Conservation (phyloP, 2,113 vertebrate species). For the Pimephales promelas region DNA sequence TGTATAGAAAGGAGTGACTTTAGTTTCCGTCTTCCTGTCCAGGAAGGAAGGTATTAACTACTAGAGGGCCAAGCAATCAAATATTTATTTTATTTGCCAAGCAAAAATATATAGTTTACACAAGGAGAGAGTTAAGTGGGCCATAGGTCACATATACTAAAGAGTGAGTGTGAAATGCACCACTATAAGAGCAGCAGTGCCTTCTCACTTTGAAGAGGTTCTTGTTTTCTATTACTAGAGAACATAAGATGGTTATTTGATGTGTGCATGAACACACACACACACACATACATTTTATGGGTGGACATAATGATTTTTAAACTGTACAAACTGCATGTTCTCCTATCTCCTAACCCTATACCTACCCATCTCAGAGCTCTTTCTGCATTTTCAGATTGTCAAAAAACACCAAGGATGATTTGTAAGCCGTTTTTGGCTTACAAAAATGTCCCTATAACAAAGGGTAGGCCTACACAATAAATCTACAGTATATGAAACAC, state of each 20-base stretch:
- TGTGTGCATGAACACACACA: too few species aligned
- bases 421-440: too few species aligned
- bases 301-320: too few species aligned
- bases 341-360: too few species aligned
- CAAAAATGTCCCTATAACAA: too few species aligned
- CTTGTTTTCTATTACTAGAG: not conserved
- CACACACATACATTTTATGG: too few species aligned
- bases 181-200: not conserved
- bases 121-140: slow-evolving; percentile 3
- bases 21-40: not conserved
- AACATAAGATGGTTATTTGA: not conserved
- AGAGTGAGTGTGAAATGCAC: not conserved
- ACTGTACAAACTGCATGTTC: too few species aligned
- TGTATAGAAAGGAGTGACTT: not conserved
- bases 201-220: slow-evolving; percentile 5
- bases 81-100: not conserved
- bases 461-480: too few species aligned
- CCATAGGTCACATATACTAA: slow-evolving; percentile 3
- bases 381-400: too few species aligned
- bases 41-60: slow-evolving; percentile 40
- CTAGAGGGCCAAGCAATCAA: not conserved
- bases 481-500: not conserved
- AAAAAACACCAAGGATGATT: too few species aligned
- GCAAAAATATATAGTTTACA: slow-evolving; percentile 2
- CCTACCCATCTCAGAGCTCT: too few species aligned